Base-by-base conservation (phyloP, 2,797 vertebrate genomes). In the Rallus crepitans region DNA sequence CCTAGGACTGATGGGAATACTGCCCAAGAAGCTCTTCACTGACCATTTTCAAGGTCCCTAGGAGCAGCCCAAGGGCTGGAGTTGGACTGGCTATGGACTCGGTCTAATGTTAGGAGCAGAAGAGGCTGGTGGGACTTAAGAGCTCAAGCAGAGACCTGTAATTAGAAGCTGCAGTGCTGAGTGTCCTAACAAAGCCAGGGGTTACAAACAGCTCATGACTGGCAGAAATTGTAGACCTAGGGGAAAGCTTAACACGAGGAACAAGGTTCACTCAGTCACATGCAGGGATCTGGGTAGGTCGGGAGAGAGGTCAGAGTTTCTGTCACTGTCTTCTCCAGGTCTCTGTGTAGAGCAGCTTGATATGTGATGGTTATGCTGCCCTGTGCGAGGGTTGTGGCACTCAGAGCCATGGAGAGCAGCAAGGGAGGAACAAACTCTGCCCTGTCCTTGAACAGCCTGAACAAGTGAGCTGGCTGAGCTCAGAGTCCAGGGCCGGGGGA, bases 371-470 rank as follows among this genome's bases (percentile, higher is more conserved):
- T 37, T 70, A 2, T 47, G 21, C 52, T 84, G 66, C 45, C 9
- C 63, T 40, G 65, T 2, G 28, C 11, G 9, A 84, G 70, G 61
- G 7, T 59, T 68, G 65, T 37, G 70, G 52, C 87, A 47, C 40
- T 19, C 33, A 4, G 77, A 40, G 85, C 53, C 65, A 33, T 53
- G 39, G 25, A 27, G 35, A 39, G 48, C 87, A 76, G 77, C 31
- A 6, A 56, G 33, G 25, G 48, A 31, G 50, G 68, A 64, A 42
- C 9, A n/a, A 69, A 61, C 77, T 50, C 65, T 75, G 45, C 28
- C 64, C 42, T 0, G n/a, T 59, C 91, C 94, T 96, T 95, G 91
- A 66, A 24, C 39, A 91, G 75, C 45, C 59, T 76, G 21, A 52
- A n/a, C 12, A 35, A 61, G 35, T 33, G 75, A 85, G 25, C 39